Base-by-base conservation (phyloP, 2,797 vertebrate species). In the Pseudochirops cupreus region DNA sequence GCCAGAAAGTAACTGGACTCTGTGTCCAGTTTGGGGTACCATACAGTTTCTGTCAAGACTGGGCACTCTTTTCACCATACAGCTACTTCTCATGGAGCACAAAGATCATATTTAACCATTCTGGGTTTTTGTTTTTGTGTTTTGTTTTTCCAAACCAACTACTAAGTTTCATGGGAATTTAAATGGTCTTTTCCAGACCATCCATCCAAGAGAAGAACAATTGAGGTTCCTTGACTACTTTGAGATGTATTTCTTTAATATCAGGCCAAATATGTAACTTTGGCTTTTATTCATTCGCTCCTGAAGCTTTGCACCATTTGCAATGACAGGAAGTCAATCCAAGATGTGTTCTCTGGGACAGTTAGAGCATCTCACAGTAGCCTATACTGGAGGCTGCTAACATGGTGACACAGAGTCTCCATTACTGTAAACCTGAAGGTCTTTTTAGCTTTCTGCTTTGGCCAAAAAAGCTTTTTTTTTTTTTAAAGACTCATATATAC, bases 281-380 rank as follows among this genome's bases (percentile, higher is more conserved):
- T 96, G 95, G 96, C 95, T 91, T 96, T 94, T 95, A 54, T 97
- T 96, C 96, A 94, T 97, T 94, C 96, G 92, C 93, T 97, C 96
- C 96, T 97, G 95, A 31, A 96, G 95, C 95, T 98, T 97, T 97
- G 96, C 96, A 74, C 93, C 95, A 97, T 59, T 95, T 96, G 95
- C 39, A 57, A 96, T 97, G 96, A 97, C 97, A 98, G 97, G 33
- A 59, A 91, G 96, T 97, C 97, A 95, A 96, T 26, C 9, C 46
- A 33, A 16, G 91, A 54, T n/a, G 56, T 28, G 74, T 31, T 58
- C 39, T 53, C 4, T 31, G 54, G 28, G 59, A 3, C 0, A 0
- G 53, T 93, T 93, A 56, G 56, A 13, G 91, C 96, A 91, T 97
- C 97, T 92, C 97, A 56, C 95, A 0, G 0, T 94, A 94, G 97